Conservation (phyloP, 2,888 invertebrate genomes). For the Stenodera caucasica region DNA sequence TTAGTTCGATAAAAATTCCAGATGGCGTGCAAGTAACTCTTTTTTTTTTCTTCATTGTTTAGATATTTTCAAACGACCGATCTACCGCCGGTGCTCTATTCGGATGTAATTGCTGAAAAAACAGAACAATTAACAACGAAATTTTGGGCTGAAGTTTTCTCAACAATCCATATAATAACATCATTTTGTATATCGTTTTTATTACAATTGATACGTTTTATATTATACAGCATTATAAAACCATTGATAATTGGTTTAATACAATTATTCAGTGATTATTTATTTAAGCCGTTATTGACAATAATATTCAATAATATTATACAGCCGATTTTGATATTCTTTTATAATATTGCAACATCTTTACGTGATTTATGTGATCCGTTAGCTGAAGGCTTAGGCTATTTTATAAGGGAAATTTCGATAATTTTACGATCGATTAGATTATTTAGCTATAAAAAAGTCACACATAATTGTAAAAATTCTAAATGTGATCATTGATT, state of each 20-base stretch:
- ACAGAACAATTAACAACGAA: conserved; percentile 62
- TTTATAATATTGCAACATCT: conserved; percentile 64
- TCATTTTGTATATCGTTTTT: conserved; percentile 65
- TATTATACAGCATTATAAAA: conserved; percentile 62
- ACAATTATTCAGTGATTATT: conserved; percentile 68
- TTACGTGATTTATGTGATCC: conserved; percentile 57
- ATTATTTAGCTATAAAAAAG: background rate
- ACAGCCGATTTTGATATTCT: conserved; percentile 68
- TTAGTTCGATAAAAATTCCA: too few relatives aligned
- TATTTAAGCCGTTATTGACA: conserved; percentile 67
- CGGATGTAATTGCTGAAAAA: conserved; percentile 62
- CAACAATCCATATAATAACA: conserved; percentile 63
- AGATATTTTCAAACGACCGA: conserved; percentile 67
- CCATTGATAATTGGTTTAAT: conserved; percentile 64
- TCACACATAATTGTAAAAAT: too few relatives aligned
- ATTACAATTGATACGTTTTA: conserved; percentile 61
- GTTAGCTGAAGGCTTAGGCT: background rate
- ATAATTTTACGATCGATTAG: background rate
- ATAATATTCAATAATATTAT: conserved; percentile 66
- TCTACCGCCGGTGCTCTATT: conserved; percentile 60
- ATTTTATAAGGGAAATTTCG: background rate
- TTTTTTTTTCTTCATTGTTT: too few relatives aligned
- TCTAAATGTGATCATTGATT: too few relatives aligned
- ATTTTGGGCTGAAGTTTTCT: conserved; percentile 71
- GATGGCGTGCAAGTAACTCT: too few relatives aligned